Percentiles rank a stretch among this genome's conserved stretches.
Conservation (phyloP, 2,113 vertebrate genomes). For the Osmerus eperlanus region DNA sequence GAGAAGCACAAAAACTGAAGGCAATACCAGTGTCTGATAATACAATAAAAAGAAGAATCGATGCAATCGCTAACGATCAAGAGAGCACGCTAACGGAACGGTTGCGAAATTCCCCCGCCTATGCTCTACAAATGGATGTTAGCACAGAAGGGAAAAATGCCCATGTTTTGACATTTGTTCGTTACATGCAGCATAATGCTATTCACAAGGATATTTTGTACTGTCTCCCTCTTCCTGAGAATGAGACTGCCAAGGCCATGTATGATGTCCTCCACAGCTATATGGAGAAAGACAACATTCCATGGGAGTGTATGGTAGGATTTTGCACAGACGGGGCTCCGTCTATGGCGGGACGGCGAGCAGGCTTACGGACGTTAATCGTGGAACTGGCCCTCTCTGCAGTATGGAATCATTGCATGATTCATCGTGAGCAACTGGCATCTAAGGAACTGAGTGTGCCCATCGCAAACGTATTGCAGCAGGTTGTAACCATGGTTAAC, state of each 20-base stretch:
- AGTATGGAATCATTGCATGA: conserved; percentile 14
- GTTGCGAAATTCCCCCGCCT: neutral
- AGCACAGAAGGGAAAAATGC: neutral
- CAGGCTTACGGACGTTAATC: neutral
- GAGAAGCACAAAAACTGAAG: conserved; percentile 16
- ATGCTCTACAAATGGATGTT: too few species aligned
- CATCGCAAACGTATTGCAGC: neutral
- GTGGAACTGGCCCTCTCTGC: neutral
- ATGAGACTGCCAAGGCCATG: conserved; percentile 16
- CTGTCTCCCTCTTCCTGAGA: conserved; percentile 14
- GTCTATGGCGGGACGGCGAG: neutral
- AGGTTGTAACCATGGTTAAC: conserved; percentile 10
- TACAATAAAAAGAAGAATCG: neutral
- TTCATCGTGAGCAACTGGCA: conserved; percentile 10
- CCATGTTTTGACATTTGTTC: conserved; percentile 13
- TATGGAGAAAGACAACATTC: conserved; percentile 9
- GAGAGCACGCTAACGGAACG: neutral
- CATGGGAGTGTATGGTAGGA: conserved; percentile 14
- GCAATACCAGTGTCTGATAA: conserved; percentile 1
- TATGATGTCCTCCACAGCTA: conserved; percentile 6
- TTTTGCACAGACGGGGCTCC: conserved; percentile 19
- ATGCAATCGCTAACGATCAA: neutral
- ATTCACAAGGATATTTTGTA: conserved; percentile 22
- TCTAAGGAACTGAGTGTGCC: neutral
- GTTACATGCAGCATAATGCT: neutral